phyloP scores from a whole-genome alignment of 1,140 invertebrate species.

The Latrodectus geometricus region DNA sequence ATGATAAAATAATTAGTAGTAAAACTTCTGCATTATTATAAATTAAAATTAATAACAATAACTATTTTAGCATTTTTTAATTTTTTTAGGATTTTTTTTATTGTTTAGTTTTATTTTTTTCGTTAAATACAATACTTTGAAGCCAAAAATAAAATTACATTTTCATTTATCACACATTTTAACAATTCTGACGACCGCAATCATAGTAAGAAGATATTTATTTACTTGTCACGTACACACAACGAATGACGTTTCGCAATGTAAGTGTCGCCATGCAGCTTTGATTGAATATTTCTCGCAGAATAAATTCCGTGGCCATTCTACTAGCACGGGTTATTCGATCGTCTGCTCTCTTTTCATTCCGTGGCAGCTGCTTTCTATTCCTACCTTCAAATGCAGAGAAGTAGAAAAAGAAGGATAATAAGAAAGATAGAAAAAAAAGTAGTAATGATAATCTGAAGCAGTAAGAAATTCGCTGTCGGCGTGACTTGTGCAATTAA shows the following conservation, averaged over 20 bases:
- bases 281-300: slow-evolving; percentile 46
- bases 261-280: slow-evolving; percentile 27
- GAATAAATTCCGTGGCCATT: slow-evolving; percentile 36
- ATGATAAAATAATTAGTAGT: no score
- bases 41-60: no score
- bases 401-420: slow-evolving; percentile 21
- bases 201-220: neutral
- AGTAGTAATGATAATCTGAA: slow-evolving; percentile 60
- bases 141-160: no score
- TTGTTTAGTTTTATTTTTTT: no score
- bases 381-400: neutral
- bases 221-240: slow-evolving; percentile 17
- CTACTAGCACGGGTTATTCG: slow-evolving; percentile 15
- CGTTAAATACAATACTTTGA: no score
- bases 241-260: slow-evolving; percentile 3
- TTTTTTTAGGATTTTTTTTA: no score
- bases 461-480: slow-evolving; percentile 59
- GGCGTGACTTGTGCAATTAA: slow-evolving; percentile 60
- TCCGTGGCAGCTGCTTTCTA: slow-evolving; percentile 34
- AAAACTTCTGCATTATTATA: no score
- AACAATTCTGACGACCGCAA: slow-evolving; percentile 7
- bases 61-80: no score
- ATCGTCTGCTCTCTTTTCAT: slow-evolving; percentile 40
- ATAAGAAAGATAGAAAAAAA: slow-evolving; percentile 23
- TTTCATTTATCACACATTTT: no score